Base-by-base conservation (phyloP, 2,888 invertebrate species). In the Diadromus collaris region DNA sequence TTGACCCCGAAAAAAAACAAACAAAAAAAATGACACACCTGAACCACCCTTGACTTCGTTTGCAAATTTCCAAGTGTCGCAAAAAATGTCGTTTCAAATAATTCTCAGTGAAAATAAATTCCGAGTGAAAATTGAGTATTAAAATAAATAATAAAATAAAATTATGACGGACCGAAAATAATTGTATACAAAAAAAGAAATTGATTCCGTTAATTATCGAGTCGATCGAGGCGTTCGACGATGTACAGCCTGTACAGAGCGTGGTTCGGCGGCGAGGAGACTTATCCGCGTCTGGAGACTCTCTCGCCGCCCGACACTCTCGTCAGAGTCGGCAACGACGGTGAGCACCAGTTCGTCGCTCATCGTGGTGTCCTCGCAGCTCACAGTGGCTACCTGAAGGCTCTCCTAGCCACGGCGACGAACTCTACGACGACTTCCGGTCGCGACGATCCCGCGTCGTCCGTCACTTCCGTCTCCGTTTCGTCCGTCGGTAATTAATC, bases 341-440 rank as follows among this genome's bases (percentile, higher is more conserved):
- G 91, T 32, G 92, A 93, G 82, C 93, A 93, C 10, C 94, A 94
- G 77, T 95, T 95, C 88, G 93, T 94, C 29, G 95, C 95, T 0
- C 95, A 95, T 84, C 93, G 93, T 56, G 91, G 92, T 34, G 92
- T 95, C 13, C 89, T 95, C 38, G 93, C 94, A 38, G 93, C 94
- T 69, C 95, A 95, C 88, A 95, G 95, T 86, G 95, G 95, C 32
- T 95, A 95, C 87, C 92, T 95, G 86, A 94, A 95, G 82, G 94
- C 95, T 1, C 92, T 94, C n/a, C 91, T 95, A 67, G 84, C 89
- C 19, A 86, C 83, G n/a, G 80, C 86, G 9, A 76, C 85, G 3
- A 61, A 74, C 9, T 80, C 81, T 29, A 81, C 81, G 64, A 68
- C 76, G 48, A 72, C 71, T 80, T 58, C 77, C 48, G 67, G 48